Percentiles rank a stretch among this genome's conserved stretches.
These are phyloP conservation scores for Pogonus chalceus DNA, from an alignment of 1,140 invertebrate genomes.

Conservation along the genomic window DNA sequence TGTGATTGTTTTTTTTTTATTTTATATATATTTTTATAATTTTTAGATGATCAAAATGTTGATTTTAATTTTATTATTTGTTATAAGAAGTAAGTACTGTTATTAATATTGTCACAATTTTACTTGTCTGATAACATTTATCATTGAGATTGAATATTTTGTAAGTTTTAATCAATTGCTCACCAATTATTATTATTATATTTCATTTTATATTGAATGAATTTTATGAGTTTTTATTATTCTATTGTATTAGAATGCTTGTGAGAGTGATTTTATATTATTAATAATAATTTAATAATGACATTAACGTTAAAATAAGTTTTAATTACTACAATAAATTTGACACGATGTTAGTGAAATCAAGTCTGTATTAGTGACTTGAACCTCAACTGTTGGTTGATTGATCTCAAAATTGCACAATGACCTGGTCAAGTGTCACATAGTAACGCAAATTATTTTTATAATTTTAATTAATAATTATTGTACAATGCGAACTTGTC, in stretches of 20 bases:
- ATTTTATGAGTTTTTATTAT: conserved; percentile 1
- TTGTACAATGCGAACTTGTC: not conserved
- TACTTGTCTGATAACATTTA: conserved; percentile 23
- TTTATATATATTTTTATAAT: conserved; percentile 24
- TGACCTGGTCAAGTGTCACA: not conserved
- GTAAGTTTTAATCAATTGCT: not conserved
- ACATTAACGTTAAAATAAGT: not conserved
- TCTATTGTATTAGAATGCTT: conserved; percentile 7
- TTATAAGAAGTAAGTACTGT: conserved; percentile 28
- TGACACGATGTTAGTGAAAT: too few relatives aligned
- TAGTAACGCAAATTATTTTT: not conserved
- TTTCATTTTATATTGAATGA: conserved; percentile 15
- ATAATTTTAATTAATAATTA: not conserved
- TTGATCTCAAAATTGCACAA: conserved; percentile 6
- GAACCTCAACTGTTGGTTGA: not conserved
- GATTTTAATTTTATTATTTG: conserved; percentile 32
- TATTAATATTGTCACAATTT: conserved; percentile 25
- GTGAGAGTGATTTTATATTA: too few relatives aligned
- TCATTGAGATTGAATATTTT: conserved; percentile 2
- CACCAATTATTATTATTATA: conserved; percentile 32
- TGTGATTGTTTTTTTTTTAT: conserved; percentile 34
- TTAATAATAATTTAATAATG: too few relatives aligned
- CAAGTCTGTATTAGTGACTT: not conserved
- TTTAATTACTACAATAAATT: not conserved
- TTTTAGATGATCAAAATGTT: conserved; percentile 22